Percentiles rank a stretch among this genome's conserved stretches.
Evolutionary conservation across 1,140 invertebrate genomes (phyloP).

Genomic region (Ridgeia piscesae): DNA sequence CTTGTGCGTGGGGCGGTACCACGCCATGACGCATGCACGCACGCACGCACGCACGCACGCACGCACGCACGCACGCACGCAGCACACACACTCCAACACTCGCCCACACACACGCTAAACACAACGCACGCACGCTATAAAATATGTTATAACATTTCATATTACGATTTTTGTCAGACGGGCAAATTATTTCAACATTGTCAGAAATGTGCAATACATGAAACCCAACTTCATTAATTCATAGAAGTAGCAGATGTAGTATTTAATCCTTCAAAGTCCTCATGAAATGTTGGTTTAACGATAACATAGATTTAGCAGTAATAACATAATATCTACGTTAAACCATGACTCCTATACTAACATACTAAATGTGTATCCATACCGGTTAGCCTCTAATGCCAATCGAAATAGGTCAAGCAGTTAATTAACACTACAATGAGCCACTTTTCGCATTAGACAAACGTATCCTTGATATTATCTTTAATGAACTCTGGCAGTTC

Average conservation of each 20-base stretch:
- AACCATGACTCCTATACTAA: too few species aligned
- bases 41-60: too few species aligned
- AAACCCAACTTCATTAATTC: neutral
- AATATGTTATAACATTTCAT: too few species aligned
- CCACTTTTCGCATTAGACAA: neutral
- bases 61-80: too few species aligned
- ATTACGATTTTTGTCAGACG: too few species aligned
- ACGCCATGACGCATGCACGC: neutral
- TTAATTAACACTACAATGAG: neutral
- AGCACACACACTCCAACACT: too few species aligned
- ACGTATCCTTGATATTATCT: neutral
- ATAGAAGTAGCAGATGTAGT: neutral
- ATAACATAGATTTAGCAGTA: neutral
- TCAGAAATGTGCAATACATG: neutral
- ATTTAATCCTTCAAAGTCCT: neutral
- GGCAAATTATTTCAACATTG: neutral
- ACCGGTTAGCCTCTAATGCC: neutral
- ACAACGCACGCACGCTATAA: too few species aligned
- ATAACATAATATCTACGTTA: neutral
- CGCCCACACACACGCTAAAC: too few species aligned
- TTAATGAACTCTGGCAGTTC: neutral
- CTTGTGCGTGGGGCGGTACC: neutral
- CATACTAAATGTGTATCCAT: too few species aligned
- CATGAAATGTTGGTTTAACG: neutral
- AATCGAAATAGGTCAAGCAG: neutral